Conservation (phyloP, 2,888 invertebrate genomes). For the Ceriagrion tenellum region DNA sequence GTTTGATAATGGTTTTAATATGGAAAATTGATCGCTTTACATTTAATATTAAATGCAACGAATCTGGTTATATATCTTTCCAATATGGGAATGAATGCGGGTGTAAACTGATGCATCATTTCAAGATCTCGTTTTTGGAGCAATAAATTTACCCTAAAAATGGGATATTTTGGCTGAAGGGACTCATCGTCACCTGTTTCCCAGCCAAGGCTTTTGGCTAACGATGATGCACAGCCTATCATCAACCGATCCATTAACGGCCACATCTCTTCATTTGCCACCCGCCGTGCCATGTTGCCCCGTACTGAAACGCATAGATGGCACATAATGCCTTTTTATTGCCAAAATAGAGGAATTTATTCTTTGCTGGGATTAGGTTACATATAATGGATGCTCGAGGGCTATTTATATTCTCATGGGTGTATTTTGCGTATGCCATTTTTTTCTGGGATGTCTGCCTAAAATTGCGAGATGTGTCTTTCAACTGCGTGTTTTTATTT, state of each 20-base stretch:
- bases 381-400: background rate
- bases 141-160: background rate
- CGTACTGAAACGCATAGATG: background rate
- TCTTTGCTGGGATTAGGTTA: background rate
- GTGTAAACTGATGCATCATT: background rate
- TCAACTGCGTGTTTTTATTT: background rate
- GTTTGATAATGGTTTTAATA: background rate
- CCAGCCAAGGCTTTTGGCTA: background rate
- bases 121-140: background rate
- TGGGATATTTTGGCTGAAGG: background rate
- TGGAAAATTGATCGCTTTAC: background rate
- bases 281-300: background rate
- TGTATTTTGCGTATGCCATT: background rate
- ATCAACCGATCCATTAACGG: constrained; percentile 10
- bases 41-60: background rate
- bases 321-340: constrained; percentile 3
- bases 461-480: background rate
- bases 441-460: background rate
- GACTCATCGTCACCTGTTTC: background rate
- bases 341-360: background rate
- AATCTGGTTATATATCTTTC: background rate
- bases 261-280: background rate
- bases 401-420: background rate
- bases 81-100: background rate
- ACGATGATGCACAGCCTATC: background rate